A percentile compares a stretch with the other conserved stretches of the same genome.
Conservation (phyloP, 2,888 invertebrate species). For the Rhabditoides inermis region DNA sequence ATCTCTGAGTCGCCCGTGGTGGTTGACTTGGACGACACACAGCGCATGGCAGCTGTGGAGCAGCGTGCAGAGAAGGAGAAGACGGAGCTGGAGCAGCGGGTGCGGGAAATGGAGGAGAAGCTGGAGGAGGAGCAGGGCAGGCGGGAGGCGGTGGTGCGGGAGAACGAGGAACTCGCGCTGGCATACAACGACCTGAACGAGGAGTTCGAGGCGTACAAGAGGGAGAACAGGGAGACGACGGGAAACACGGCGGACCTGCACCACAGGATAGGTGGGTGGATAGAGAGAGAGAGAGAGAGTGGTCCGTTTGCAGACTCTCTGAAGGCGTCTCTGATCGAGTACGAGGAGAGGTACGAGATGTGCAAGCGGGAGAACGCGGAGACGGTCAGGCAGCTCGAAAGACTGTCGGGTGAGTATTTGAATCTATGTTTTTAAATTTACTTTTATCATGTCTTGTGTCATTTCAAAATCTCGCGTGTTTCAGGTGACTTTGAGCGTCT, state of each 20-base stretch:
- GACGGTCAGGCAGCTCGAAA: constrained; percentile 30
- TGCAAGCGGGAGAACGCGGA: constrained; percentile 37
- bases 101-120: constrained; percentile 1
- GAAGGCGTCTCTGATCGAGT: constrained; percentile 40
- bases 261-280: constrained; percentile 17
- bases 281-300: neutral
- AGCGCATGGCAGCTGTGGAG: neutral
- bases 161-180: constrained; percentile 29
- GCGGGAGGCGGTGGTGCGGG: neutral
- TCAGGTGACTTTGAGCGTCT: constrained; percentile 30
- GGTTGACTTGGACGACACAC: constrained; percentile 3
- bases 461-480: no score
- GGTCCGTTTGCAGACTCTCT: constrained; percentile 21
- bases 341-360: constrained; percentile 42
- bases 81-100: neutral
- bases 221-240: constrained; percentile 10
- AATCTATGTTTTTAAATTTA: neutral
- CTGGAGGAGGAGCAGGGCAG: neutral
- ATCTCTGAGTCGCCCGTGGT: constrained; percentile 2
- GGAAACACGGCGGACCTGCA: constrained; percentile 21
- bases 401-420: no score
- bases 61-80: neutral
- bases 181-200: constrained; percentile 41
- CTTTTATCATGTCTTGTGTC: neutral
- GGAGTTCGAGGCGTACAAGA: constrained; percentile 32